phyloP scores from a whole-genome alignment of 2,797 vertebrate genomes.

The Acrossocheilus fasciatus region DNA sequence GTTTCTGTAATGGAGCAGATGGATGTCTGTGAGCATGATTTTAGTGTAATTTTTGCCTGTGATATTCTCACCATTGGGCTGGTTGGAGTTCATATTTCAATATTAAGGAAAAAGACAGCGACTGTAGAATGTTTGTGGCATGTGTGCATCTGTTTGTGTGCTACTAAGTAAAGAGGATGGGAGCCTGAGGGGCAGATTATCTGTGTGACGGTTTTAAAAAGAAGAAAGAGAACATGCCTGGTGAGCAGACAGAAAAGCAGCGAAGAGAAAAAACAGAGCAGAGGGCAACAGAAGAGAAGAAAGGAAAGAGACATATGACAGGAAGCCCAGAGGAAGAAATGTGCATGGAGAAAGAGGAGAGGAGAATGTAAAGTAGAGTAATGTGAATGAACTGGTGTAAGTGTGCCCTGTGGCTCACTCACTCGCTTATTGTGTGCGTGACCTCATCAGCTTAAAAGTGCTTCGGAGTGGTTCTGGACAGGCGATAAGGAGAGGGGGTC shows the following conservation, averaged over 20 bases:
- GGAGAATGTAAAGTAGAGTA: conserved; percentile 19
- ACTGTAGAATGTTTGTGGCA: conserved; percentile 5
- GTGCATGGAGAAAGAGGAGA: neutral
- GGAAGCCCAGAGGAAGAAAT: conserved; percentile 20
- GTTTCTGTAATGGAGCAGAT: neutral
- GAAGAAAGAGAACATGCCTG: conserved; percentile 33
- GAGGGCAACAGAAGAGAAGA: conserved; percentile 52
- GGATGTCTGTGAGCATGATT: conserved; percentile 2
- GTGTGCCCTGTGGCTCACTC: conserved; percentile 22
- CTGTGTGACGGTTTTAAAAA: conserved; percentile 70
- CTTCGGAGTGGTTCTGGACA: neutral
- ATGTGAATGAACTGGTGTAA: conserved; percentile 26
- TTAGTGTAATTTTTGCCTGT: neutral
- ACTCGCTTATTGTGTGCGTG: conserved; percentile 12
- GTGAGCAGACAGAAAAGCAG: conserved; percentile 18
- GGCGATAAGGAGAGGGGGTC: neutral
- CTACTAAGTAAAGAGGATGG: conserved; percentile 38
- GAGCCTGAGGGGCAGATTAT: conserved; percentile 68
- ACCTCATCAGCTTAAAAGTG: conserved; percentile 9
- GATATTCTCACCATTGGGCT: neutral
- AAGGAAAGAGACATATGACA: conserved; percentile 58
- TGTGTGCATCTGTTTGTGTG: conserved; percentile 12
- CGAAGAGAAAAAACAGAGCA: neutral
- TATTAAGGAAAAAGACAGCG: neutral
- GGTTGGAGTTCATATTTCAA: neutral